Evolutionary conservation across 2,888 invertebrate species (phyloP).

Genomic region (Lingula anatina): DNA sequence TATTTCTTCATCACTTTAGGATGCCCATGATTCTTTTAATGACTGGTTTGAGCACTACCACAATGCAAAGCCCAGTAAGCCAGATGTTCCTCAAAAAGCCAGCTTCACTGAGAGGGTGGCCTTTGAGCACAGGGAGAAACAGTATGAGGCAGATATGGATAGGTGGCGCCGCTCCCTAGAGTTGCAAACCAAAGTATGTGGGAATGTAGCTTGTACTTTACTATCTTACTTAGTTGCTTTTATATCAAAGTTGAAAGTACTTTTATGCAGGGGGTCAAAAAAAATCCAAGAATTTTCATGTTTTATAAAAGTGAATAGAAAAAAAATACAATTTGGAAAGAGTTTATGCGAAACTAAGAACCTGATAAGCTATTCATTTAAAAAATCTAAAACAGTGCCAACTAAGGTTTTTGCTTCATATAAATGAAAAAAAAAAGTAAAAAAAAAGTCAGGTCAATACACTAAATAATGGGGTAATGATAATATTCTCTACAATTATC

Average conservation of each 20-base stretch:
- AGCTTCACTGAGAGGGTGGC: constrained; percentile 81
- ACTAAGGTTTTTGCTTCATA: neutral
- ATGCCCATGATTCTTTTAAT: constrained; percentile 80
- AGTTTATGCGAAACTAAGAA: no score
- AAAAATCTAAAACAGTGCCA: no score
- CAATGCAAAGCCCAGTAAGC: constrained; percentile 66
- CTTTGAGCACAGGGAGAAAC: constrained; percentile 75
- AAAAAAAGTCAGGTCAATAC: neutral
- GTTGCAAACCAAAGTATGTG: constrained; percentile 64
- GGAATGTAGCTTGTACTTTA: neutral
- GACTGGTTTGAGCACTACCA: constrained; percentile 84
- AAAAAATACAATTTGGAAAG: no score
- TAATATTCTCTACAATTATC: no score
- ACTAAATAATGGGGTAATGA: no score
- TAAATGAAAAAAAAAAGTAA: neutral
- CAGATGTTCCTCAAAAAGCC: constrained; percentile 50
- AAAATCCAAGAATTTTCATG: no score
- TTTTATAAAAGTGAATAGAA: no score
- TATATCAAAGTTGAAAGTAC: no score
- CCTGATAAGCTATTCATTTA: no score
- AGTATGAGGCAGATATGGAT: constrained; percentile 72
- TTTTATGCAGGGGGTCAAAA: no score
- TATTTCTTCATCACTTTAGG: constrained; percentile 48
- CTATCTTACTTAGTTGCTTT: no score
- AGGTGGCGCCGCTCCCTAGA: constrained; percentile 60